phyloP scores from a whole-genome alignment of 1,140 invertebrate species.

The Yoshiicerus persimilis region DNA sequence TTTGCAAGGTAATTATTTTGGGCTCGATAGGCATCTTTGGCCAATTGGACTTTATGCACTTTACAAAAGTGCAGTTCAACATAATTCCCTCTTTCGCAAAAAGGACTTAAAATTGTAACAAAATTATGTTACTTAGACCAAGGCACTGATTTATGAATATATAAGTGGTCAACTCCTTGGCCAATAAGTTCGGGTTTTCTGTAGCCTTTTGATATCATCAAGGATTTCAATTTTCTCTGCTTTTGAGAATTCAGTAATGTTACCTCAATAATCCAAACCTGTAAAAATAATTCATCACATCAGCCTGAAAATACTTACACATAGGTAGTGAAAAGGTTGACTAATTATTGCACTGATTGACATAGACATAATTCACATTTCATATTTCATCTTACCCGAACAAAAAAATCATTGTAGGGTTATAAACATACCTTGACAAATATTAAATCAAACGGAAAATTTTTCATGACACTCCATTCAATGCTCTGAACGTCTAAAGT shows the following conservation, averaged over 20 bases:
- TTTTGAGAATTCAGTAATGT: background rate
- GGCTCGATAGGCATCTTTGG: too few species aligned
- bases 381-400: background rate
- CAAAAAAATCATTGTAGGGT: too few species aligned
- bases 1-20: too few species aligned
- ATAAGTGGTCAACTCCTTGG: background rate
- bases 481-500: background rate
- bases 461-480: background rate
- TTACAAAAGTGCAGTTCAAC: too few species aligned
- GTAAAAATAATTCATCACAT: background rate
- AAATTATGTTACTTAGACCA: too few species aligned
- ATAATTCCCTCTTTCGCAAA: too few species aligned
- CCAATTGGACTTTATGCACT: too few species aligned
- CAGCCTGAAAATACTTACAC: background rate
- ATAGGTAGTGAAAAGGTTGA: too few species aligned
- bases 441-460: background rate
- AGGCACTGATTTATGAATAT: background rate
- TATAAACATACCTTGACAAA: background rate
- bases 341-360: too few species aligned
- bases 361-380: background rate
- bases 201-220: background rate
- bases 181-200: background rate
- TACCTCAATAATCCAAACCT: background rate
- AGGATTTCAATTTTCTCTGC: background rate
- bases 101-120: too few species aligned